Conservation (phyloP, 2,888 invertebrate genomes). For the Lottia gigantea region DNA sequence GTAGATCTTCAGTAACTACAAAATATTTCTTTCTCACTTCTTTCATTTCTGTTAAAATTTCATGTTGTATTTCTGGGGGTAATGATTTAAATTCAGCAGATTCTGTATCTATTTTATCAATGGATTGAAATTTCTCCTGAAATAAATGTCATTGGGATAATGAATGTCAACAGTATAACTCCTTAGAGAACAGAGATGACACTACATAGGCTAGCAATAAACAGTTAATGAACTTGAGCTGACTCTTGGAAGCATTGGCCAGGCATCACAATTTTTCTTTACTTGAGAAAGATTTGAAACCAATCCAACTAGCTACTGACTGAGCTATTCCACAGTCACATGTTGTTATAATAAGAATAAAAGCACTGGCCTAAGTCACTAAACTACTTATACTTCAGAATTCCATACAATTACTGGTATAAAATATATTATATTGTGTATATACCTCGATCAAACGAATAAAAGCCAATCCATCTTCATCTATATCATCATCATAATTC, state of each 20-base stretch:
- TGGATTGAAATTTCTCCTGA: constrained; percentile 37
- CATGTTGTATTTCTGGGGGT: constrained; percentile 91
- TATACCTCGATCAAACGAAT: neutral
- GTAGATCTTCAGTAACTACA: constrained; percentile 86
- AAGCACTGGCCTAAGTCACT: too few relatives aligned
- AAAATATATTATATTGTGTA: neutral
- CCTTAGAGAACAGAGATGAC: too few relatives aligned
- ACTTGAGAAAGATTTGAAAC: too few relatives aligned
- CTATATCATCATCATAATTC: constrained; percentile 17
- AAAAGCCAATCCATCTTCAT: constrained; percentile 12
- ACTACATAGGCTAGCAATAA: too few relatives aligned
- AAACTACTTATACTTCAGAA: too few relatives aligned
- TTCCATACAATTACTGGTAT: neutral
- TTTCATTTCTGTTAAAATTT: constrained; percentile 89
- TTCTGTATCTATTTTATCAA: constrained; percentile 84
- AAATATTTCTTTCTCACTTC: constrained; percentile 91
- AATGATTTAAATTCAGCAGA: constrained; percentile 83
- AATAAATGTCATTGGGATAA: neutral
- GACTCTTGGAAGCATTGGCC: too few relatives aligned
- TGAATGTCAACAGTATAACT: too few relatives aligned
- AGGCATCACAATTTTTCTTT: too few relatives aligned
- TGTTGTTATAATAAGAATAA: too few relatives aligned
- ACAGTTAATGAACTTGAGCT: too few relatives aligned
- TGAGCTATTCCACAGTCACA: too few relatives aligned
- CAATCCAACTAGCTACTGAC: too few relatives aligned